Conservation (phyloP, 2,888 invertebrate genomes). For the Phrixothrix hirtus region DNA sequence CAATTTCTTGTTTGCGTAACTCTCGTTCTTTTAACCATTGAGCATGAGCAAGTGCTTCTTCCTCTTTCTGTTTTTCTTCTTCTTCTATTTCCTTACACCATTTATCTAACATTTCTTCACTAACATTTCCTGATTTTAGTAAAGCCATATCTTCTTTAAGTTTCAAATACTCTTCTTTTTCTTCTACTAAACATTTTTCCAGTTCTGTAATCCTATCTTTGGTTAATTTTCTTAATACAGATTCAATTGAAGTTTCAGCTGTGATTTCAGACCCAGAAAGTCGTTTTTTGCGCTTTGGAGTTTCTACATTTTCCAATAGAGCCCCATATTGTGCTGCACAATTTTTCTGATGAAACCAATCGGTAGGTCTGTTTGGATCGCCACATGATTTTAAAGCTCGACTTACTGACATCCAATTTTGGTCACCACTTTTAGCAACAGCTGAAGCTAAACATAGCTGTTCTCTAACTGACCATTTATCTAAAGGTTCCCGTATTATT, state of each 20-base stretch:
- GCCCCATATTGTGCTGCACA: slow-evolving; percentile 89
- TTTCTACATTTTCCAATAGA: slow-evolving; percentile 79
- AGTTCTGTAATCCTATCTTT: slow-evolving; percentile 80
- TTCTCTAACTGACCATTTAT: slow-evolving; percentile 85
- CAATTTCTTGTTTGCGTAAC: slow-evolving; percentile 64
- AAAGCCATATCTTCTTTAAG: slow-evolving; percentile 67
- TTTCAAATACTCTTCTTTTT: slow-evolving; percentile 74
- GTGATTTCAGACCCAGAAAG: slow-evolving; percentile 60
- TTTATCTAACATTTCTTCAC: slow-evolving; percentile 74
- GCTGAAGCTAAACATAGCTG: slow-evolving; percentile 85
- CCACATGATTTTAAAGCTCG: slow-evolving; percentile 76
- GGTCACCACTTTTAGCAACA: slow-evolving; percentile 82
- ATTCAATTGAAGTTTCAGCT: slow-evolving; percentile 74
- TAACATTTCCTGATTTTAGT: slow-evolving; percentile 62
- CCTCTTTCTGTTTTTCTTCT: slow-evolving; percentile 70
- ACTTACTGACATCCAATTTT: slow-evolving; percentile 90
- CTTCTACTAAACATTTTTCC: slow-evolving; percentile 69
- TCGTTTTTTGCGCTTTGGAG: slow-evolving; percentile 82
- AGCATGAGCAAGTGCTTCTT: slow-evolving; percentile 65
- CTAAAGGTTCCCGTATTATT: slow-evolving; percentile 72
- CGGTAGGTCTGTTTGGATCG: slow-evolving; percentile 74
- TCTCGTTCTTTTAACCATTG: slow-evolving; percentile 70
- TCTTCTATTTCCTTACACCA: slow-evolving; percentile 77
- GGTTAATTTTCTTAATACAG: slow-evolving; percentile 74
- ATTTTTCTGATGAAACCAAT: slow-evolving; percentile 89